Evolutionary conservation across 2,797 vertebrate species (phyloP).

Genomic region (Crenichthys baileyi): DNA sequence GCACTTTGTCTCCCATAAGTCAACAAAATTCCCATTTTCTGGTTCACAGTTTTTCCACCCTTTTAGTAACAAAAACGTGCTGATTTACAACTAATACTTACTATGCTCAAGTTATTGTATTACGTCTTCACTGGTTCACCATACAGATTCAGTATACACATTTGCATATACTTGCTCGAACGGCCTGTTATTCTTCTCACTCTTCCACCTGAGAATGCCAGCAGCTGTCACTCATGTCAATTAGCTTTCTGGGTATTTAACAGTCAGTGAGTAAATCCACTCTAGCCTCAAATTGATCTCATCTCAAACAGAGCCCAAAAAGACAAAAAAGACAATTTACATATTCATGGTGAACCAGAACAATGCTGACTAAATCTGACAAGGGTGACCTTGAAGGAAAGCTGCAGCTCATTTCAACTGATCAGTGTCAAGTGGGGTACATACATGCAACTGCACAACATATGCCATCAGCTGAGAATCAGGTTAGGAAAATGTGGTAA

Average conservation of each 20-base stretch:
- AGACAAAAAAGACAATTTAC: constrained; percentile 54
- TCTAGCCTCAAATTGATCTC: constrained; percentile 64
- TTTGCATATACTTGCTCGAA: constrained; percentile 32
- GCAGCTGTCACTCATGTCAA: constrained; percentile 66
- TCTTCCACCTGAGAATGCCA: constrained; percentile 66
- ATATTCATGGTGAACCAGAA: constrained; percentile 72
- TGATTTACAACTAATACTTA: constrained; percentile 53
- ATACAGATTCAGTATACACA: constrained; percentile 8
- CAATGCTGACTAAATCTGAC: constrained; percentile 63
- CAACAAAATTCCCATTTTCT: constrained; percentile 35
- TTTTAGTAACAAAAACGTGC: constrained; percentile 26
- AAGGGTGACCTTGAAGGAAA: constrained; percentile 68
- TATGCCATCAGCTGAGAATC: neutral
- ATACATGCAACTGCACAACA: neutral
- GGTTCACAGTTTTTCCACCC: constrained; percentile 19
- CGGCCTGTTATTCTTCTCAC: constrained; percentile 58
- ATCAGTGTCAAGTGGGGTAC: constrained; percentile 38
- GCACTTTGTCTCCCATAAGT: constrained; percentile 27
- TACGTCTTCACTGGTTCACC: constrained; percentile 28
- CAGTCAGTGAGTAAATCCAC: constrained; percentile 64
- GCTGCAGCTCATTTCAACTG: constrained; percentile 39
- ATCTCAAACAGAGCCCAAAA: constrained; percentile 59
- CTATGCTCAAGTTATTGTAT: constrained; percentile 23
- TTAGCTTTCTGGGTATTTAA: constrained; percentile 72
- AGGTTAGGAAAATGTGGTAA: neutral